phyloP scores from a whole-genome alignment of 1,140 invertebrate genomes.

The Drosophila ohnishii region DNA sequence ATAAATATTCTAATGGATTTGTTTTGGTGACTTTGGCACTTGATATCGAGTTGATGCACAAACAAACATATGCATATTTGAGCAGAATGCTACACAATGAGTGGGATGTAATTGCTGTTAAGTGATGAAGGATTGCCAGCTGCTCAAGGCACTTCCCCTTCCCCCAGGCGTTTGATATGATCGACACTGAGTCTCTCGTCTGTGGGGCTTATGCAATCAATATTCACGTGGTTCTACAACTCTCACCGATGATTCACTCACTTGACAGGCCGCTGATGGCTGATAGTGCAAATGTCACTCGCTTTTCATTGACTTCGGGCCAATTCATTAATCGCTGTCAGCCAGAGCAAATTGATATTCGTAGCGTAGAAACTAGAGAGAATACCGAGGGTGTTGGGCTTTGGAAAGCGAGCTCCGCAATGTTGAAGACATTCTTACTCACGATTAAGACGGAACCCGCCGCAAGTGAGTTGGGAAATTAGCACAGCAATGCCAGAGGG shows the following conservation, averaged over 20 bases:
- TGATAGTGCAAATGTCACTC: conserved; percentile 43
- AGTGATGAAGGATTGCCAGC: conserved; percentile 48
- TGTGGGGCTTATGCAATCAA: conserved; percentile 32
- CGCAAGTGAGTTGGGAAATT: conserved; percentile 20
- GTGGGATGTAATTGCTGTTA: conserved; percentile 49
- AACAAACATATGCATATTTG: conserved; percentile 26
- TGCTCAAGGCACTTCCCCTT: conserved; percentile 18
- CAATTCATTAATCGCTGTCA: conserved; percentile 49
- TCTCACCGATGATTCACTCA: conserved; percentile 25
- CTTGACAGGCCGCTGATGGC: conserved; percentile 12
- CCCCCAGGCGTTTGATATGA: conserved; percentile 6
- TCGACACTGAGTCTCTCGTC: conserved; percentile 1
- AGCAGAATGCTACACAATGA: conserved; percentile 20
- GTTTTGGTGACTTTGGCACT: conserved; percentile 32
- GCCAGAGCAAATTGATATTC: conserved; percentile 30
- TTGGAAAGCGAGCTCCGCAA: conserved; percentile 4
- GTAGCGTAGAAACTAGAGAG: background rate
- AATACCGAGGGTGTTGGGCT: background rate
- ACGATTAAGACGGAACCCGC: conserved; percentile 2
- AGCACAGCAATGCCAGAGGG: conserved; percentile 1
- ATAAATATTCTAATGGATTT: conserved; percentile 36
- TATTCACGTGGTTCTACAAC: conserved; percentile 39
- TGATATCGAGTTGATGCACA: conserved; percentile 29
- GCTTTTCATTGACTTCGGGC: conserved; percentile 24
- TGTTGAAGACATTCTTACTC: background rate